Conservation (phyloP, 1,140 invertebrate genomes). For the Lepidurus couesii region DNA sequence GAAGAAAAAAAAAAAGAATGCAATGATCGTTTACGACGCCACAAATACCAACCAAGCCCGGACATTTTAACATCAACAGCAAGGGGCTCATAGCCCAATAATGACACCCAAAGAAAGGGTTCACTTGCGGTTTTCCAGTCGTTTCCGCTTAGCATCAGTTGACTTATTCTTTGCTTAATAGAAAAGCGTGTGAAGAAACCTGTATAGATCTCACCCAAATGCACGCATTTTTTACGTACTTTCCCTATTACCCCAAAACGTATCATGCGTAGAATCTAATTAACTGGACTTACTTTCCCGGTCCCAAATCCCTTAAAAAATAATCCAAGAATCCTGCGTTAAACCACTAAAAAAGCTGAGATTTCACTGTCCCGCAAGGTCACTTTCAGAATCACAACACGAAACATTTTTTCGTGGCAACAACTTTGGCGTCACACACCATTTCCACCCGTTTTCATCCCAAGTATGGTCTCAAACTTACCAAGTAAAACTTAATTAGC, state of each 20-base stretch:
- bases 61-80: neutral
- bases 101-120: neutral
- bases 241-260: neutral
- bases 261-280: too few relatives aligned
- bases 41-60: neutral
- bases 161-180: too few relatives aligned
- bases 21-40: slow-evolving; percentile 3
- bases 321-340: too few relatives aligned
- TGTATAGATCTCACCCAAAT: neutral
- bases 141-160: slow-evolving; percentile 13
- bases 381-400: too few relatives aligned
- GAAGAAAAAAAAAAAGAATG: slow-evolving; percentile 30
- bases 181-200: neutral
- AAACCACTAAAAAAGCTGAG: too few relatives aligned
- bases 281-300: too few relatives aligned
- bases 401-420: too few relatives aligned
- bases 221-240: neutral
- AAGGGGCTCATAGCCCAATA: slow-evolving; percentile 10
- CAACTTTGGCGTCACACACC: neutral
- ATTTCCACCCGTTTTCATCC: neutral
- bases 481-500: neutral
- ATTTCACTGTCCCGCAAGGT: too few relatives aligned
- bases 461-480: neutral
- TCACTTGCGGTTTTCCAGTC: slow-evolving; percentile 6
- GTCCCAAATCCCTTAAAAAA: too few relatives aligned